Conservation (phyloP, 2,888 invertebrate species). For the Ctena decussata region DNA sequence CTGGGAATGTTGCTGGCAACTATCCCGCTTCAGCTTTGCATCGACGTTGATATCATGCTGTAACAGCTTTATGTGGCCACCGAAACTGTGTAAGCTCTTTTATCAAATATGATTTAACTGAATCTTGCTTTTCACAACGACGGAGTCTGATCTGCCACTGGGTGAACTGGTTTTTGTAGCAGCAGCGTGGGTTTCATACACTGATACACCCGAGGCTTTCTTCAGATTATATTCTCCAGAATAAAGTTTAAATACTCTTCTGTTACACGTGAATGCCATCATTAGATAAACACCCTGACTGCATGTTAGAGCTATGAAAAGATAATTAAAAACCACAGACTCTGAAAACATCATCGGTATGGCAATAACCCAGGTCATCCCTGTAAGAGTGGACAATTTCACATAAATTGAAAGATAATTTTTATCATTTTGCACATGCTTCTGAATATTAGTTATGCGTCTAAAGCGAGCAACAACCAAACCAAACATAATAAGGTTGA, state of each 20-base stretch:
- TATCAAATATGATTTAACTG: neutral
- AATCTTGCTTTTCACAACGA: neutral
- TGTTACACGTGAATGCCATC: constrained; percentile 19
- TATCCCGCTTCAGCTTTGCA: no score
- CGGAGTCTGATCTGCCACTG: neutral
- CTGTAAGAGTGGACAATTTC: constrained; percentile 13
- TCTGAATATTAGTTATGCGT: neutral
- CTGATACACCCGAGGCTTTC: no score
- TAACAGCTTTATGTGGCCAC: no score
- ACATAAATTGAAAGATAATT: neutral
- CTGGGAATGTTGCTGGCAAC: no score
- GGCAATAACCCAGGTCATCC: neutral
- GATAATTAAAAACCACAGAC: neutral
- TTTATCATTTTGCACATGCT: neutral
- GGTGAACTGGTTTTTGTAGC: neutral
- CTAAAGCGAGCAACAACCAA: neutral
- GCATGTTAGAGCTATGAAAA: neutral
- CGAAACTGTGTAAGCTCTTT: neutral
- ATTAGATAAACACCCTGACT: constrained; percentile 1
- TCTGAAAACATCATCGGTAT: neutral
- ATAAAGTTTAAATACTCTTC: neutral
- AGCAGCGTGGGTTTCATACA: no score
- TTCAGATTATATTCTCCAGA: neutral
- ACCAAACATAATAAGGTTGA: neutral
- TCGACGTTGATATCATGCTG: no score